These are phyloP conservation scores for Takifugu bimaculatus DNA, from an alignment of 2,113 vertebrate genomes.

Conservation along the genomic window DNA sequence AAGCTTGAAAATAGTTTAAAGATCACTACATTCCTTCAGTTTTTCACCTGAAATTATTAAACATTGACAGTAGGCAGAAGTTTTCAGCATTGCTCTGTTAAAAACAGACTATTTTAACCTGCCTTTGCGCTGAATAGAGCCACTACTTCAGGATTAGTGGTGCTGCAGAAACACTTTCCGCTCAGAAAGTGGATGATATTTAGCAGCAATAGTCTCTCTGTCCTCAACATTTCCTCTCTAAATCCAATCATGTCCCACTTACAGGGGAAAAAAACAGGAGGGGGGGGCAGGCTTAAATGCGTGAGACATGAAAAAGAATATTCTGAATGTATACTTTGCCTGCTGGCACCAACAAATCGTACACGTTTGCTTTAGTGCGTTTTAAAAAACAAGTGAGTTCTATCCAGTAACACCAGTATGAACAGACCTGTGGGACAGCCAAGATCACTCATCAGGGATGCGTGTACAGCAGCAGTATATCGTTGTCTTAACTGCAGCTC, in stretches of 20 bases:
- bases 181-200: constrained; percentile 55
- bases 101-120: constrained; percentile 16
- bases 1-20: too few relatives aligned
- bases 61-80: background rate
- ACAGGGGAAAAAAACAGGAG: constrained; percentile 30
- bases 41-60: too few relatives aligned
- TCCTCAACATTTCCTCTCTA: constrained; percentile 51
- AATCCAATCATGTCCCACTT: constrained; percentile 67
- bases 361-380: background rate
- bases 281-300: constrained; percentile 27
- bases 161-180: constrained; percentile 31
- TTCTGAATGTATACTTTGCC: constrained; percentile 22
- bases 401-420: background rate
- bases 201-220: constrained; percentile 30
- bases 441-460: constrained; percentile 4
- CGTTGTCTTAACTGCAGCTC: constrained; percentile 18
- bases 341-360: constrained; percentile 1
- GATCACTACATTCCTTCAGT: too few relatives aligned
- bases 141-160: constrained; percentile 24
- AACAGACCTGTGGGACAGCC: constrained; percentile 16
- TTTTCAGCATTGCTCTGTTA: background rate
- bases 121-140: constrained; percentile 12
- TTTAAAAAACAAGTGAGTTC: constrained; percentile 12
- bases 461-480: constrained; percentile 7
- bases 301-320: constrained; percentile 25